phyloP scores from a whole-genome alignment of 2,113 vertebrate genomes.

The Erythrocercus mccallii region DNA sequence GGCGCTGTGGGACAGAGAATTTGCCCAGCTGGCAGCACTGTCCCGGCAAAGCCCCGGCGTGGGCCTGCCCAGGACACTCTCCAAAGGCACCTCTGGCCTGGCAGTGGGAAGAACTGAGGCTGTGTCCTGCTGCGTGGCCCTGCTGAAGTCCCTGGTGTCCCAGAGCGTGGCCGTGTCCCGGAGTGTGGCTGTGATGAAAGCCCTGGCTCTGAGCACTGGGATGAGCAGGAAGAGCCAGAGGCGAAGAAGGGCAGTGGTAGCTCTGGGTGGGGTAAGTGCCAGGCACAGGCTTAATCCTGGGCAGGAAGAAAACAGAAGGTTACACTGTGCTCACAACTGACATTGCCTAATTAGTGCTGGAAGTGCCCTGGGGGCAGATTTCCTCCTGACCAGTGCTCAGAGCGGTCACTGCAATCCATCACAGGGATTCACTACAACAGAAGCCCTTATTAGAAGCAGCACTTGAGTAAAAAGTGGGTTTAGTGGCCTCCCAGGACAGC shows the following conservation, averaged over 20 bases:
- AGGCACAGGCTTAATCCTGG: conserved; percentile 64
- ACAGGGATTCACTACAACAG: not conserved
- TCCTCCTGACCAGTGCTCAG: not conserved
- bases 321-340: not conserved
- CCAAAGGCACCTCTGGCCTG: not conserved
- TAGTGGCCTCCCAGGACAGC: not conserved
- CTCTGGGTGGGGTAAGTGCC: conserved; percentile 76
- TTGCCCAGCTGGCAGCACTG: not conserved
- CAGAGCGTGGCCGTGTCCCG: not conserved
- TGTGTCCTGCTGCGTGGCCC: not conserved
- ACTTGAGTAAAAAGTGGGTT: not conserved
- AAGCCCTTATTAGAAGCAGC: not conserved
- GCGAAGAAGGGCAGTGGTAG: conserved; percentile 38
- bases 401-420: not conserved
- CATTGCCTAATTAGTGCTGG: not conserved
- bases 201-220: not conserved
- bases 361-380: not conserved
- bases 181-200: not conserved
- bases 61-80: not conserved
- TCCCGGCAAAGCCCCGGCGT: not conserved
- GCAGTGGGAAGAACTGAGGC: not conserved
- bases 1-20: not conserved
- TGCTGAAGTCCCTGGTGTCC: not conserved
- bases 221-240: not conserved
- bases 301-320: conserved; percentile 20